Evolutionary conservation across 2,113 vertebrate species (phyloP).

Genomic region (Colinus virginianus): DNA sequence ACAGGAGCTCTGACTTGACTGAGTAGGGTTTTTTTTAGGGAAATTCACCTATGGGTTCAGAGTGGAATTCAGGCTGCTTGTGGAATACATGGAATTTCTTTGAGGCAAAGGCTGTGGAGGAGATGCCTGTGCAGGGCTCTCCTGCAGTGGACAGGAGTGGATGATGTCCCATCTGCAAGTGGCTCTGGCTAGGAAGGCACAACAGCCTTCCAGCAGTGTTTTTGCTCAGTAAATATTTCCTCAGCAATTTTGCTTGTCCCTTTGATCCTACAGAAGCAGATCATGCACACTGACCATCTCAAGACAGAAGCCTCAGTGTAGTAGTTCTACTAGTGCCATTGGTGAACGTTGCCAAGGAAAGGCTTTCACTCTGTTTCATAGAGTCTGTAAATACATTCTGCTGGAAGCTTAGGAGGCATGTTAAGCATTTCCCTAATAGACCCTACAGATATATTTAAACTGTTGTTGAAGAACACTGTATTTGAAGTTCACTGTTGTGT

Average conservation of each 20-base stretch:
- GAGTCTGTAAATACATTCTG: conserved; percentile 25
- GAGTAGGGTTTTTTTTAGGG: neutral
- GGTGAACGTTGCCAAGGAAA: neutral
- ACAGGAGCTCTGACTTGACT: neutral
- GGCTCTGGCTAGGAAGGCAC: neutral
- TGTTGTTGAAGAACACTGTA: neutral
- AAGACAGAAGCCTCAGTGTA: neutral
- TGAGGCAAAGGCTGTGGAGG: neutral
- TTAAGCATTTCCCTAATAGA: conserved; percentile 26
- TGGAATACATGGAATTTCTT: neutral
- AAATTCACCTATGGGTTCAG: neutral
- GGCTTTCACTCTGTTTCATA: conserved; percentile 9
- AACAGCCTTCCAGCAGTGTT: neutral
- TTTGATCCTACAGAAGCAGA: conserved; percentile 11
- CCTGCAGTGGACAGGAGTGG: neutral
- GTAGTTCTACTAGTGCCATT: neutral
- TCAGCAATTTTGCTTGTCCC: neutral
- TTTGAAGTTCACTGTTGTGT: conserved; percentile 22
- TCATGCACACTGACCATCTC: neutral
- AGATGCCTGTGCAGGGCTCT: neutral
- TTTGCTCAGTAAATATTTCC: neutral
- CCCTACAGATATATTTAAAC: conserved; percentile 2
- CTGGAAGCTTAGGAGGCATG: conserved; percentile 19
- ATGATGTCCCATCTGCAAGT: neutral
- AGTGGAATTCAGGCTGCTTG: neutral